Evolutionary conservation across 1,140 invertebrate genomes (phyloP).

Genomic region (Drosophila aff.): DNA sequence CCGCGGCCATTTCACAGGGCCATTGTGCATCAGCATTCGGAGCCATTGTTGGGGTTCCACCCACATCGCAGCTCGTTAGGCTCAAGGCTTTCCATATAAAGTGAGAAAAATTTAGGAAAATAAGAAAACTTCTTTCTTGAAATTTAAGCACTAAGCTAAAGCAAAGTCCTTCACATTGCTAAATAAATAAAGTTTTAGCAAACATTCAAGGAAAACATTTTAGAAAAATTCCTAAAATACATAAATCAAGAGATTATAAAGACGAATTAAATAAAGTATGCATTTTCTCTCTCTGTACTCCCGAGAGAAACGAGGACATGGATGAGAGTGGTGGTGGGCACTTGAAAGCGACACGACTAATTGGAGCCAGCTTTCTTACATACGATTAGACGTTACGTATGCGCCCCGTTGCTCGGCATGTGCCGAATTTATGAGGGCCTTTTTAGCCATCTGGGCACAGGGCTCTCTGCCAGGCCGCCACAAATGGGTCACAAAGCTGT

Average conservation of each 20-base stretch:
- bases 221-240: background rate
- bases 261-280: background rate
- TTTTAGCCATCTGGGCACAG: slow-evolving; percentile 42
- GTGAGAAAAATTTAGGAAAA: background rate
- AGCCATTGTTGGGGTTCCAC: slow-evolving; percentile 32
- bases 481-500: slow-evolving; percentile 66
- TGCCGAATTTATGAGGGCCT: slow-evolving; percentile 66
- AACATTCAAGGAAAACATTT: background rate
- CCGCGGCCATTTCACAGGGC: slow-evolving; percentile 39
- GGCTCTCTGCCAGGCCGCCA: background rate
- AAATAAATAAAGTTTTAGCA: background rate
- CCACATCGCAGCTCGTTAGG: slow-evolving; percentile 63
- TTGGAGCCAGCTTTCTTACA: slow-evolving; percentile 69
- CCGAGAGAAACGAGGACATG: slow-evolving; percentile 50
- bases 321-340: slow-evolving; percentile 51
- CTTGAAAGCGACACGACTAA: slow-evolving; percentile 77
- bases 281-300: background rate
- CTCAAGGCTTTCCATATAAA: slow-evolving; percentile 23
- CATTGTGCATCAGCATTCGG: slow-evolving; percentile 41
- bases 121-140: too few species aligned
- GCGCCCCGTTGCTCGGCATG: slow-evolving; percentile 58
- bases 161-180: rapidly evolving
- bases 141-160: background rate
- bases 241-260: too few species aligned
- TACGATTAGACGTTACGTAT: slow-evolving; percentile 61